Evolutionary conservation across 2,888 invertebrate species (phyloP).

Genomic region (Rhagonycha lutea): DNA sequence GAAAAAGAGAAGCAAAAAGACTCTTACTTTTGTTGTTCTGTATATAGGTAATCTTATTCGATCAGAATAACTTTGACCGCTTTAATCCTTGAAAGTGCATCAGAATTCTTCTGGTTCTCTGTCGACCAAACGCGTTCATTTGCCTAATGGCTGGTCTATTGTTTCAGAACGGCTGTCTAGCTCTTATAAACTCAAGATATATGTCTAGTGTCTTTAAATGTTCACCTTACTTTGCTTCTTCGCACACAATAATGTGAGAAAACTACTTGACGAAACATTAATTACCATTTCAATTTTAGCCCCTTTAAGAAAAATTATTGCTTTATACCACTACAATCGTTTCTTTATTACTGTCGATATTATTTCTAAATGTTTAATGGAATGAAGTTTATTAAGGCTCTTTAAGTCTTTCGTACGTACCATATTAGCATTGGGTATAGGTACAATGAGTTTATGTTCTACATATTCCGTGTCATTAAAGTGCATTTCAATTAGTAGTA

Average conservation of each 20-base stretch:
- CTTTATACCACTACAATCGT: neutral
- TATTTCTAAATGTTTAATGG: neutral
- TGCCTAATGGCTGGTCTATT: conserved; percentile 55
- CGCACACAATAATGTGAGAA: conserved; percentile 17
- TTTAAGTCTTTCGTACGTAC: neutral
- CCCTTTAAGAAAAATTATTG: too few relatives aligned
- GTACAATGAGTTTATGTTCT: neutral
- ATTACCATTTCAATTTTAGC: conserved; percentile 5
- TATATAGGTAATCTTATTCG: conserved; percentile 44
- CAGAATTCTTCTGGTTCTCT: conserved; percentile 34
- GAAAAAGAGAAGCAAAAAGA: conserved; percentile 32
- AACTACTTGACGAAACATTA: conserved; percentile 22
- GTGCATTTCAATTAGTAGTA: neutral
- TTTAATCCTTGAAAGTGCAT: conserved; percentile 11
- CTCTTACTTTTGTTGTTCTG: conserved; percentile 44
- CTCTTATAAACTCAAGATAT: conserved; percentile 51
- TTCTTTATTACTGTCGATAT: neutral
- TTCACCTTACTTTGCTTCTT: conserved; percentile 35
- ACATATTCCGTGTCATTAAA: neutral
- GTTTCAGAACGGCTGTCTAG: conserved; percentile 53
- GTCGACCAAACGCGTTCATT: conserved; percentile 50
- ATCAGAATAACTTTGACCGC: conserved; percentile 26
- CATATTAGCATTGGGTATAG: neutral
- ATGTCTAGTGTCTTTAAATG: conserved; percentile 45
- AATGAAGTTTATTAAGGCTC: neutral